A percentile compares a stretch with the other conserved stretches of the same genome.
Conservation (phyloP, 2,113 vertebrate genomes). For the Ptyas mucosa region DNA sequence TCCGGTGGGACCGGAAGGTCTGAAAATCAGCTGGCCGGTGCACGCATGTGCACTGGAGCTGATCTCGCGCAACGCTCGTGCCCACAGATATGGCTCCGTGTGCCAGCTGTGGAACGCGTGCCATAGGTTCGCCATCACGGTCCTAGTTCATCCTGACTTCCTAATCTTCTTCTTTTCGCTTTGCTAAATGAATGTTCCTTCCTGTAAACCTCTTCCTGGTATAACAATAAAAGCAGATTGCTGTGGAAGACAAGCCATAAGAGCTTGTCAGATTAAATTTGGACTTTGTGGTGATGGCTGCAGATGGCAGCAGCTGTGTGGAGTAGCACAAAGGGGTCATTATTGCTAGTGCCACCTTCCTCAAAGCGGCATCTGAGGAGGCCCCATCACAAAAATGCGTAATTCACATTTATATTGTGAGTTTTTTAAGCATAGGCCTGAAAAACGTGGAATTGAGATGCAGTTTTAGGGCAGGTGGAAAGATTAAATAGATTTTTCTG, state of each 20-base stretch:
- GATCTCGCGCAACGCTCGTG: too few species aligned
- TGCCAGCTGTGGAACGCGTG: too few species aligned
- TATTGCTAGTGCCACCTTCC: not conserved
- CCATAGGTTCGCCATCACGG: too few species aligned
- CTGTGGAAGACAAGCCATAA: not conserved
- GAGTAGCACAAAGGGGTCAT: not conserved
- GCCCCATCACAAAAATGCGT: not conserved
- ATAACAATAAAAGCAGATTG: conserved; percentile 6
- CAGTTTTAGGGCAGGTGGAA: not conserved
- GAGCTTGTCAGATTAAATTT: not conserved
- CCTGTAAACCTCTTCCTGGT: not conserved
- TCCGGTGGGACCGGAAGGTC: too few species aligned
- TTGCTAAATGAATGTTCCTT: not conserved
- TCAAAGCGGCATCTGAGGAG: not conserved
- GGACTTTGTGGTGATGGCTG: conserved; percentile 20
- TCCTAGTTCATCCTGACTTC: not conserved
- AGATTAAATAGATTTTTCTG: not conserved
- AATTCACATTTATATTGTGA: not conserved
- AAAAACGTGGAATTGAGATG: not conserved
- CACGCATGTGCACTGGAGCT: too few species aligned
- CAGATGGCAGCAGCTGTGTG: not conserved
- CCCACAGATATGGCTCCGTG: too few species aligned
- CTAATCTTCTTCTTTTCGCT: not conserved
- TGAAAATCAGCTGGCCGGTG: too few species aligned
- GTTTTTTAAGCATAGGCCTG: not conserved